Base-by-base conservation (phyloP, 2,888 invertebrate genomes). In the Ophion ventricosus region DNA sequence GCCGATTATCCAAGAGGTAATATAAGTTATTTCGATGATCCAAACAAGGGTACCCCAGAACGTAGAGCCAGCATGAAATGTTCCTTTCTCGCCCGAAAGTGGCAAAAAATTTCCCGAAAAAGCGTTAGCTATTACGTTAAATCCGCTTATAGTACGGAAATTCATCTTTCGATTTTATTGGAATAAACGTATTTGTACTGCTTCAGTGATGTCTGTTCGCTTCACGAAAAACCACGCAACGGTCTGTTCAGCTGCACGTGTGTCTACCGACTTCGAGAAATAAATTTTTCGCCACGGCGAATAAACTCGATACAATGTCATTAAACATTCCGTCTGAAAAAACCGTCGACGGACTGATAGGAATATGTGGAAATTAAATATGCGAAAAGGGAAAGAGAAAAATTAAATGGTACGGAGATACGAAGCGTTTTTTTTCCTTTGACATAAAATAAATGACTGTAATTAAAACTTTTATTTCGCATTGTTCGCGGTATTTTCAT, bases 71-170 rank as follows among this genome's bases (percentile, higher is more conserved):
- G 66, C 20, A 0, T 87, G 25, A 4, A 80, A 54, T 26, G n/a
- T 69, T 3, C 26, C 78, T 57, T 83, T 57, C 2, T 70, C 54
- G 0, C 35, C n/a, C 0, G 64, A 78, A 5, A 87, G 2, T 0
- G 90, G 90, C 1, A 90, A 70, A 43, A 85, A 77, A 61, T 90
- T 90, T 0, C 88, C 90, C 8, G 90, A 88, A 0, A 89, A 0
- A 1, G 26, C 17, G 56, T 90, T 90, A 0, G 86, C 8, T 1
- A 87, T 17, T 0, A 70, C 79, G 40, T 90, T 90, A 1, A 88
- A 79, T 20, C 69, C 73, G 82, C 86, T 90, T 4, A 86, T 25
- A 5, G 8, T 87, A 57, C 54, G 66, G 49, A 90, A 89, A 77
- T 88, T 67, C 88, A 90, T 89, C 5, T 17, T 63, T 10, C n/a